Conservation (phyloP, 2,888 invertebrate species). For the Cosmopolites sordidus region DNA sequence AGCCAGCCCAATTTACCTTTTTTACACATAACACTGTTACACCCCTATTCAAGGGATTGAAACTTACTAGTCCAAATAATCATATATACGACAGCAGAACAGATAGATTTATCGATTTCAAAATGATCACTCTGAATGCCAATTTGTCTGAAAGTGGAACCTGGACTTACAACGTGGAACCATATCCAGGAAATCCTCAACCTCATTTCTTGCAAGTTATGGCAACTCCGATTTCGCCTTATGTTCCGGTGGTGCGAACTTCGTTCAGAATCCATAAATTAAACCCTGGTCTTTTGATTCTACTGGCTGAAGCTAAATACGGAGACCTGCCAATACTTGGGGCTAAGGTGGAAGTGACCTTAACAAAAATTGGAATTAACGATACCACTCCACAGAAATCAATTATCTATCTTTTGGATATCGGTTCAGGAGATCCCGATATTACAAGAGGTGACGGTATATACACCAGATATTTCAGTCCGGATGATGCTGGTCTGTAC, state of each 20-base stretch:
- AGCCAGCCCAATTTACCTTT: slow-evolving; percentile 52
- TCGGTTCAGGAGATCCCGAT: slow-evolving; percentile 62
- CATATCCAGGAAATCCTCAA: slow-evolving; percentile 55
- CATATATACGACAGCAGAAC: slow-evolving; percentile 48
- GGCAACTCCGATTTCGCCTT: slow-evolving; percentile 51
- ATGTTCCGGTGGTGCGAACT: slow-evolving; percentile 48
- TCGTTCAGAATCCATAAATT: slow-evolving; percentile 50
- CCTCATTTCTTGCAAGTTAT: slow-evolving; percentile 59
- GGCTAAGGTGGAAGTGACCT: slow-evolving; percentile 55
- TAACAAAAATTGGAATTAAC: slow-evolving; percentile 45
- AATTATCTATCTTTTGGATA: slow-evolving; percentile 54
- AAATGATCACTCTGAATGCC: slow-evolving; percentile 51
- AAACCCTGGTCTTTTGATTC: slow-evolving; percentile 47
- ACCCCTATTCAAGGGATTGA: slow-evolving; percentile 51
- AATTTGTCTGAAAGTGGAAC: slow-evolving; percentile 56
- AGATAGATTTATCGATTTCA: slow-evolving; percentile 51
- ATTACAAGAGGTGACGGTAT: slow-evolving; percentile 61
- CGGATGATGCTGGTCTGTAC: slow-evolving; percentile 50
- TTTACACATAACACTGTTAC: slow-evolving; percentile 53
- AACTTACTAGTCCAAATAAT: slow-evolving; percentile 52
- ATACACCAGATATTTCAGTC: slow-evolving; percentile 59
- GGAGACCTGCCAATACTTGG: slow-evolving; percentile 55
- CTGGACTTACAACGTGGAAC: slow-evolving; percentile 58
- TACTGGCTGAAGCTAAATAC: slow-evolving; percentile 54
- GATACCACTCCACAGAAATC: slow-evolving; percentile 42